Base-by-base conservation (phyloP, 1,140 invertebrate species). In the Eubasilissa regina region DNA sequence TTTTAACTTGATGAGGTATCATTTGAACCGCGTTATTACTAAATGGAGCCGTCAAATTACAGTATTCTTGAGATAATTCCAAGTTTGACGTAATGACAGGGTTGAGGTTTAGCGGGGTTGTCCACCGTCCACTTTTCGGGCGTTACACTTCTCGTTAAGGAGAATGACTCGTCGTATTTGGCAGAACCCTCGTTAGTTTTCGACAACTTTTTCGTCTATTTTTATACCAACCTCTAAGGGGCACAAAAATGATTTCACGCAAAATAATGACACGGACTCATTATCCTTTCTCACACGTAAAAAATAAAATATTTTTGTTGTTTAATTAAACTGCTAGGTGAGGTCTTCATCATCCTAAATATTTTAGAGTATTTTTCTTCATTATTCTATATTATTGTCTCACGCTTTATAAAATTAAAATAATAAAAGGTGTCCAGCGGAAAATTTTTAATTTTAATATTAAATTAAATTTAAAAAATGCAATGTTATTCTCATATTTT, bases 31-130 rank as follows among this genome's bases (percentile, higher is more conserved):
- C 60, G 60, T 25, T 19, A 19, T 64, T n/a, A 8, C 35, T 64
- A 64, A 64, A 64, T 64, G 35, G 35, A 64, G 13, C 19, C 19
- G 60, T 43, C 60, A 64, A 64, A 64, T 64, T 64, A 64, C 60
- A 43, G 60, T 64, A 21, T 25, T 64, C 60, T n/a, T 25, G n/a
- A 25, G 60, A 7, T 64, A 35, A 21, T 64, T 64, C 35, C 35
- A 64, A 64, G 19, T 64, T n/a, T 25, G 21, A 25, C 19, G 35
- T 64, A 64, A 64, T 64, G 60, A 64, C 60, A 35, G 60, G 60
- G 60, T 43, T 3, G 60, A n/a, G 13, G 21, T 7, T 0, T 13
- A 15, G 60, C 6, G 21, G 60, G 60, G 55, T 10, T 64, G 60
- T 64, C 60, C 60, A 19, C 7, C 3, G 0, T 4, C 17, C 55